Conservation (phyloP, 2,888 invertebrate genomes). For the Apantesis nais region DNA sequence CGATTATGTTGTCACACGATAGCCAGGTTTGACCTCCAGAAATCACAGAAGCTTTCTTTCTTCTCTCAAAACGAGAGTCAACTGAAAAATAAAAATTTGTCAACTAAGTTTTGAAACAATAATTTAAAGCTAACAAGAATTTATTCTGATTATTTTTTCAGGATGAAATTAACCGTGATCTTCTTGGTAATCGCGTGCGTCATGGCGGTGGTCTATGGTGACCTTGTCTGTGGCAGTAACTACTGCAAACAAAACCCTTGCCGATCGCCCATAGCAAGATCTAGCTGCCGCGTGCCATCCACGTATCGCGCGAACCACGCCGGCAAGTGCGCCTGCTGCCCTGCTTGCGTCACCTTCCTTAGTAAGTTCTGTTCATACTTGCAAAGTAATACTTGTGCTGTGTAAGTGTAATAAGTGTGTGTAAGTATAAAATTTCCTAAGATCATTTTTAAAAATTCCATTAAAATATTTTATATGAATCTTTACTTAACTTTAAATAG, state of each 20-base stretch:
- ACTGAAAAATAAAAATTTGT: no score
- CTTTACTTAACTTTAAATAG: no score
- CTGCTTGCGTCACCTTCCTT: slow-evolving; percentile 75
- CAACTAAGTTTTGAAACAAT: neutral
- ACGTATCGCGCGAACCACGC: slow-evolving; percentile 70
- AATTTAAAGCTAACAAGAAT: neutral
- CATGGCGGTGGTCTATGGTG: slow-evolving; percentile 65
- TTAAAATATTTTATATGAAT: no score
- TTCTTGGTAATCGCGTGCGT: slow-evolving; percentile 64
- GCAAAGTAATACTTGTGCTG: neutral
- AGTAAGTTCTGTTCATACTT: slow-evolving; percentile 53
- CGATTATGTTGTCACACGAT: no score
- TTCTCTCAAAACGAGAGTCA: no score
- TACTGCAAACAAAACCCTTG: slow-evolving; percentile 77
- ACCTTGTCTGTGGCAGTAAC: slow-evolving; percentile 73
- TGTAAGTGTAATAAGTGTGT: no score
- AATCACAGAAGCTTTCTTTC: no score
- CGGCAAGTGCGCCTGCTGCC: slow-evolving; percentile 79
- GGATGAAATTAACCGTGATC: slow-evolving; percentile 71
- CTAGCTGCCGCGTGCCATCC: slow-evolving; percentile 65
- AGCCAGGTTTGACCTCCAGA: no score
- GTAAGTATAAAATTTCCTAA: no score
- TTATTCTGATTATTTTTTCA: slow-evolving; percentile 38
- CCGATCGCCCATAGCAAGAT: slow-evolving; percentile 49
- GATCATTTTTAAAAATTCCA: no score